phyloP scores from a whole-genome alignment of 2,888 invertebrate genomes.

The Ctenicera cuprea region DNA sequence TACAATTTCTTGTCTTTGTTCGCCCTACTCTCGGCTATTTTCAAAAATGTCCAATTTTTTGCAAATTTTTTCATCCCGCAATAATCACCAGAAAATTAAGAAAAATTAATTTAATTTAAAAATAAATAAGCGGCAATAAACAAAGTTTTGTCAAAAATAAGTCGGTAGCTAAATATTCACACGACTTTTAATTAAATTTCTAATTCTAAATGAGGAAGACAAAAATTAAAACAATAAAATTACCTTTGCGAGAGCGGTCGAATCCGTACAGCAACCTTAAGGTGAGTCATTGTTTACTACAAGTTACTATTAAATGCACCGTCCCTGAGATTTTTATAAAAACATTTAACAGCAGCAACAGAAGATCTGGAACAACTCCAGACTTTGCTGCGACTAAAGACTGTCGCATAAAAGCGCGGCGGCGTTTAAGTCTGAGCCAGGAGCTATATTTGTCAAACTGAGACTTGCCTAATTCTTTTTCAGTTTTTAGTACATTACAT shows the following conservation, averaged over 20 bases:
- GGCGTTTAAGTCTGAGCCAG: slow-evolving; percentile 20
- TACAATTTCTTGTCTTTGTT: no score
- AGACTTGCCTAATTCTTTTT: slow-evolving; percentile 41
- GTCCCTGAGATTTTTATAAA: slow-evolving; percentile 34
- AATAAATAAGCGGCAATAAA: no score
- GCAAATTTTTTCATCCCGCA: no score
- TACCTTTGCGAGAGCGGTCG: slow-evolving; percentile 80
- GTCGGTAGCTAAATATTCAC: no score
- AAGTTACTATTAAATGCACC: slow-evolving; percentile 26
- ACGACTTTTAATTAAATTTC: no score
- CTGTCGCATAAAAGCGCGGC: slow-evolving; percentile 9
- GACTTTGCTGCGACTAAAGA: slow-evolving; percentile 31
- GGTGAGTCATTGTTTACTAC: slow-evolving; percentile 74
- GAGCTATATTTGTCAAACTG: slow-evolving; percentile 49
- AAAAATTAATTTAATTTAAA: no score
- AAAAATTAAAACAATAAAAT: not conserved
- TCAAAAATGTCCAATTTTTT: no score
- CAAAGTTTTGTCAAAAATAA: no score
- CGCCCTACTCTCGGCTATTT: no score
- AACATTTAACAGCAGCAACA: slow-evolving; percentile 5
- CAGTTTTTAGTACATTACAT: slow-evolving; percentile 31
- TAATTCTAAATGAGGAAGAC: no score
- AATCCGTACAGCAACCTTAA: slow-evolving; percentile 80
- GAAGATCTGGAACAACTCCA: slow-evolving; percentile 46
- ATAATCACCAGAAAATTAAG: no score